phyloP scores from a whole-genome alignment of 2,888 invertebrate species.

The Calliscelio sp. region DNA sequence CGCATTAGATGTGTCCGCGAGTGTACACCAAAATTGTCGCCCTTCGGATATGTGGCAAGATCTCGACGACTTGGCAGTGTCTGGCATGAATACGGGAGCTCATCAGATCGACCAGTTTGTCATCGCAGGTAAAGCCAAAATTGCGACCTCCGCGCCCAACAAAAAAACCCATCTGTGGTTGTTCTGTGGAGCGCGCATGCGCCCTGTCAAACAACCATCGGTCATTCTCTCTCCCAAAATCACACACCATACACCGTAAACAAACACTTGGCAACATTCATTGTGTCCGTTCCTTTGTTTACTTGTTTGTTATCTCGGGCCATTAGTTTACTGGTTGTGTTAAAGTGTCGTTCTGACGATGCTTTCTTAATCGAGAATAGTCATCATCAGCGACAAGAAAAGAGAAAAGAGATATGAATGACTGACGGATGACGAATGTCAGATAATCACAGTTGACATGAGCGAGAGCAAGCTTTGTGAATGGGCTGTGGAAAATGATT shows the following conservation, averaged over 20 bases:
- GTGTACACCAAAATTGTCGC: conserved; percentile 76
- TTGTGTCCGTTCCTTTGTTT: background rate
- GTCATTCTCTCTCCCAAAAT: conserved; percentile 55
- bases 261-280: conserved; percentile 52
- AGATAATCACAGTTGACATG: too few species aligned
- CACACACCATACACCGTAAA: conserved; percentile 69
- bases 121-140: conserved; percentile 80
- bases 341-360: too few species aligned
- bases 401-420: too few species aligned
- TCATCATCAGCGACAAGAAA: too few species aligned
- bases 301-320: background rate
- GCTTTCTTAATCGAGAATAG: too few species aligned
- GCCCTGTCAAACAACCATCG: conserved; percentile 47
- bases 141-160: too few species aligned
- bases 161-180: conserved; percentile 44
- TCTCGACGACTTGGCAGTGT: conserved; percentile 82
- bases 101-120: conserved; percentile 84
- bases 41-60: conserved; percentile 84
- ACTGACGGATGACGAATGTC: too few species aligned
- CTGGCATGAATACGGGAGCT: conserved; percentile 82
- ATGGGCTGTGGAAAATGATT: too few species aligned
- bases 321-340: too few species aligned
- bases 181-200: conserved; percentile 60
- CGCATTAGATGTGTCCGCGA: conserved; percentile 75
- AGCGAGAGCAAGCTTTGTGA: too few species aligned